Evolutionary conservation across 2,797 vertebrate species (phyloP), one percentile per base, ranked within the genome.

Genomic region (Cetoscarus ocellatus): DNA sequence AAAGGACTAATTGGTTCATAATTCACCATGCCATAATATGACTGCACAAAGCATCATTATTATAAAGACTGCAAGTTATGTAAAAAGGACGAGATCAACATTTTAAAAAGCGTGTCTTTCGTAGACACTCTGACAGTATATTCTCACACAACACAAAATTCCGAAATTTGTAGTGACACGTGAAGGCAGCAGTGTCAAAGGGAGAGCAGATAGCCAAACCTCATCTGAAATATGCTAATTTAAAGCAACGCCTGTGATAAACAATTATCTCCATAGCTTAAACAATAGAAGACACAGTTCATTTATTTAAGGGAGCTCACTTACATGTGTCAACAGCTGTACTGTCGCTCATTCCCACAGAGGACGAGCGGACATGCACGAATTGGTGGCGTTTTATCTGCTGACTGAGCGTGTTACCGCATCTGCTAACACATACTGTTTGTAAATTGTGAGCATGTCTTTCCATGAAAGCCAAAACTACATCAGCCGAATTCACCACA

Each of bases 161-260:
- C 53, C 45, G n/a, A 76, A 40, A 65, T 52, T 17, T 39, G 14
- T 34, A 40, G n/a, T 0, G 14, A 47, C 13, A 61, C 65, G 0
- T 3, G 72, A 87, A 86, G n/a, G 75, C 83, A 84, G 7, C 81
- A 62, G 6, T n/a, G 40, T 68, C 35, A 45, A 36, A 5, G 38
- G 6, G 36, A 15, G 19, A 47, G 6, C 36, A 40, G 8, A 14
- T 8, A 2, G 10, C 69, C 72, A 67, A 61, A 71, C 69, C 36
- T 6, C 47, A 63, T 70, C 48, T 3, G 0, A 52, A 76, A 64
- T 61, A 0, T 43, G 0, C 0, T 6, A 0, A 59, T 66, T 69
- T 80, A 3, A 73, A 70, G 43, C 6, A 6, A 13, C 7, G 0
- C 9, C 5, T 5, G 0, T 43, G 36, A 35, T 12, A 10, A 1